Conservation (phyloP, 2,888 invertebrate species). For the Lasioglossum morio region DNA sequence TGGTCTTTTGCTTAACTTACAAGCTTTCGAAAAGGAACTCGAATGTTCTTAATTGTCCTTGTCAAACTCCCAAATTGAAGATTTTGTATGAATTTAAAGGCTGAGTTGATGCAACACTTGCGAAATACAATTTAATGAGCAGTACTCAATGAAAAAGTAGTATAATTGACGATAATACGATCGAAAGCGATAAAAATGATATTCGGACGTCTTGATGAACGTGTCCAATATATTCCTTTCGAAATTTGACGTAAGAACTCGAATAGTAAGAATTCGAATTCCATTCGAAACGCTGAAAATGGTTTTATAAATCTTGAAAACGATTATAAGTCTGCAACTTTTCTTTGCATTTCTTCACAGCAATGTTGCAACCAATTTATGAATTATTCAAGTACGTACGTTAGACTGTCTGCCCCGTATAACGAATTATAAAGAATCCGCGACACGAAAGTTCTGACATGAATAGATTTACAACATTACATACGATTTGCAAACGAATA, state of each 20-base stretch:
- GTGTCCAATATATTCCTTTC: background rate
- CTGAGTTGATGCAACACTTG: background rate
- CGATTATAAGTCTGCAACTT: background rate
- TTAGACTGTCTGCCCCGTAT: background rate
- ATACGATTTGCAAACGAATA: slow-evolving; percentile 18
- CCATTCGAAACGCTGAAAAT: background rate
- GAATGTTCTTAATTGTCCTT: background rate
- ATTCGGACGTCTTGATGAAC: background rate
- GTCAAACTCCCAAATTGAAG: background rate
- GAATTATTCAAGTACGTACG: background rate
- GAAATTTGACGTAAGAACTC: background rate
- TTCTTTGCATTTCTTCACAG: background rate
- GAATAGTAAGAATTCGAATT: too few relatives aligned
- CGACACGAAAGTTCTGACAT: background rate
- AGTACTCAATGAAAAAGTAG: background rate
- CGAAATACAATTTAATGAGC: background rate
- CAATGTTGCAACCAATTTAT: background rate
- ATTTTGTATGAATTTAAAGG: background rate
- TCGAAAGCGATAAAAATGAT: background rate
- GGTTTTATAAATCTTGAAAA: background rate
- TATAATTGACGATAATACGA: background rate
- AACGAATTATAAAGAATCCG: background rate
- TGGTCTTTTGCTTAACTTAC: too few relatives aligned
- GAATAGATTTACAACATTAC: slow-evolving; percentile 5
- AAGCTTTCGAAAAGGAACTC: background rate